Conservation (phyloP, 2,888 invertebrate species). For the Rhingia rostrata region DNA sequence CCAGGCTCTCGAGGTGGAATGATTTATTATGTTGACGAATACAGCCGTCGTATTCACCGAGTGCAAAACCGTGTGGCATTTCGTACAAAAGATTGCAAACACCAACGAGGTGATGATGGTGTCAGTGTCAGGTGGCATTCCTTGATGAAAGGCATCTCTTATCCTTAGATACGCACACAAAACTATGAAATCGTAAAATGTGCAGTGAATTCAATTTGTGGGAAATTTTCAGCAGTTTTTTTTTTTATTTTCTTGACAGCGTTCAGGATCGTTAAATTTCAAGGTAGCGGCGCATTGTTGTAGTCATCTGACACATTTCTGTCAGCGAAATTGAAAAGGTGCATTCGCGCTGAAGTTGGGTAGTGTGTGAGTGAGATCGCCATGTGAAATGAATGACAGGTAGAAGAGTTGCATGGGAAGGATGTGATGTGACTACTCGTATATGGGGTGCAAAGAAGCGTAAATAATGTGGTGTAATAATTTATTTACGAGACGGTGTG, state of each 20-base stretch:
- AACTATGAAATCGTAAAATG: too few species aligned
- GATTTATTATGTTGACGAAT: constrained; percentile 52
- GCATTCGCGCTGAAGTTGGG: constrained; percentile 14
- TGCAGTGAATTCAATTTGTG: too few species aligned
- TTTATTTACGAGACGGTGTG: constrained; percentile 31
- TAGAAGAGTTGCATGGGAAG: background rate
- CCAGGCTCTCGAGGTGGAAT: background rate
- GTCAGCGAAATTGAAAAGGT: constrained; percentile 54
- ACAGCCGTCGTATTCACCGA: background rate
- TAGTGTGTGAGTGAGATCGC: constrained; percentile 5
- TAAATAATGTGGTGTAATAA: constrained; percentile 48
- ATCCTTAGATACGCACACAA: too few species aligned
- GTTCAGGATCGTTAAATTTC: constrained; percentile 52
- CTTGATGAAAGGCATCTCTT: constrained; percentile 11
- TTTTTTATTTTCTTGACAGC: too few species aligned
- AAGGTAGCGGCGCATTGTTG: constrained; percentile 43
- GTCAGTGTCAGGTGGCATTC: constrained; percentile 19
- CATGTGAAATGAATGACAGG: constrained; percentile 12
- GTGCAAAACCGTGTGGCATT: constrained; percentile 35
- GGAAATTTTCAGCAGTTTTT: too few species aligned
- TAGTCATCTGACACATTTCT: constrained; percentile 61
- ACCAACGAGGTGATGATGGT: constrained; percentile 43
- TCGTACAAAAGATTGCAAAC: constrained; percentile 38
- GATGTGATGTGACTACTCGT: background rate
- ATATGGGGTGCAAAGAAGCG: constrained; percentile 26